These are phyloP conservation scores for Hydrotaea diabolus DNA, from an alignment of 2,888 invertebrate genomes.

Conservation along the genomic window DNA sequence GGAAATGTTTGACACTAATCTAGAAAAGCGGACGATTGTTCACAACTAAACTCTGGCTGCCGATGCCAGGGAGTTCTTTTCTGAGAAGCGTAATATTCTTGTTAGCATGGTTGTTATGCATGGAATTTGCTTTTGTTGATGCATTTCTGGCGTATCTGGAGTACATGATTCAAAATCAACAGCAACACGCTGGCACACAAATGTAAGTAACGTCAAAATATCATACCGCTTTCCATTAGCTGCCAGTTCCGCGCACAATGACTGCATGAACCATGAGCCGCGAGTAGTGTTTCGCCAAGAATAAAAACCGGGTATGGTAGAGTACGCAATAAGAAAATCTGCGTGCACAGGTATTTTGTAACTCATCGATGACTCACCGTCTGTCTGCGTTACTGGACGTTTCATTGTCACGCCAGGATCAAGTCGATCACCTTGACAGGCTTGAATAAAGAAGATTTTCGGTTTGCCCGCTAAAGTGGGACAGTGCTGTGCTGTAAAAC, in stretches of 20 bases:
- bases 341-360: constrained; percentile 95
- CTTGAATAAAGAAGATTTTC: constrained; percentile 89
- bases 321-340: constrained; percentile 95
- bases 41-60: constrained; percentile 54
- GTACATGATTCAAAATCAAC: constrained; percentile 94
- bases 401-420: constrained; percentile 88
- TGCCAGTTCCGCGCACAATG: constrained; percentile 90
- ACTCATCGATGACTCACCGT: constrained; percentile 84
- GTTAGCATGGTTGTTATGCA: constrained; percentile 96
- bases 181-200: constrained; percentile 91
- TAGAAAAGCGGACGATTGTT: background rate
- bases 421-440: constrained; percentile 93
- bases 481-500: constrained; percentile 91
- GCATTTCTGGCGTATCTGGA: constrained; percentile 89
- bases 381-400: constrained; percentile 84
- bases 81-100: constrained; percentile 87
- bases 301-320: constrained; percentile 95
- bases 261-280: constrained; percentile 98
- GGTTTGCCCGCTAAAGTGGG: constrained; percentile 92
- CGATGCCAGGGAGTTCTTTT: constrained; percentile 74
- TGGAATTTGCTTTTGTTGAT: constrained; percentile 95
- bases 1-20: no score
- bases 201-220: constrained; percentile 92
- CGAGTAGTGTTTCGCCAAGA: constrained; percentile 97
- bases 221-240: constrained; percentile 88